A percentile compares a stretch with the other conserved stretches of the same genome.
Evolutionary conservation across 2,113 vertebrate species (phyloP).

Genomic region (Melospiza georgiana): DNA sequence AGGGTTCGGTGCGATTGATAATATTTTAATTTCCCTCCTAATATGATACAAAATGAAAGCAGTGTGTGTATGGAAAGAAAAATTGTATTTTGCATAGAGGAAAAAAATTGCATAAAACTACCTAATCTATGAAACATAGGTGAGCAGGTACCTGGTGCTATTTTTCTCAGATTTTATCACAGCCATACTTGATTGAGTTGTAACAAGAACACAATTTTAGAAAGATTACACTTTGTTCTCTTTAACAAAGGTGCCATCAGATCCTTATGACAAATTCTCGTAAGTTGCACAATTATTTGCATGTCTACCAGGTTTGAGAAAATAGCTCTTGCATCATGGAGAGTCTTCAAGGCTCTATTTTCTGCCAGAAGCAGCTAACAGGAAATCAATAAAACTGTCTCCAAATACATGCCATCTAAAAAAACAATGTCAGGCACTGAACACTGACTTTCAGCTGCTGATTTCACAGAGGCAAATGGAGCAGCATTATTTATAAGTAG

Average conservation of each 20-base stretch:
- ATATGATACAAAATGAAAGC: background rate
- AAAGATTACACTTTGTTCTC: background rate
- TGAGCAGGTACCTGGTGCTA: background rate
- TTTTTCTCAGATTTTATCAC: background rate
- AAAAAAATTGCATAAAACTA: background rate
- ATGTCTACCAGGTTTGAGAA: background rate
- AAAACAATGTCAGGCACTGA: background rate
- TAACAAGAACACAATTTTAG: background rate
- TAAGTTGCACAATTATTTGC: background rate
- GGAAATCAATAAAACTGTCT: background rate
- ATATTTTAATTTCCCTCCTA: background rate
- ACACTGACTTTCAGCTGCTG: background rate
- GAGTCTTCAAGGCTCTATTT: background rate
- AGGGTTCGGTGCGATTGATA: background rate
- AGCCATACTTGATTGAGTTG: background rate
- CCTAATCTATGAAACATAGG: background rate
- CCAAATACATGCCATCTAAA: background rate
- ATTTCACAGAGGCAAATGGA: slow-evolving; percentile 13
- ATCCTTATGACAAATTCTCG: background rate
- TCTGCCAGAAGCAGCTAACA: background rate
- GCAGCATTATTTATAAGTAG: background rate
- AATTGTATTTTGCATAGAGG: background rate
- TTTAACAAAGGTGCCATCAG: background rate
- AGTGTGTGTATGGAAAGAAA: background rate
- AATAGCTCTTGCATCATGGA: background rate